phyloP scores from a whole-genome alignment of 2,797 vertebrate species.

The Platalea minor region DNA sequence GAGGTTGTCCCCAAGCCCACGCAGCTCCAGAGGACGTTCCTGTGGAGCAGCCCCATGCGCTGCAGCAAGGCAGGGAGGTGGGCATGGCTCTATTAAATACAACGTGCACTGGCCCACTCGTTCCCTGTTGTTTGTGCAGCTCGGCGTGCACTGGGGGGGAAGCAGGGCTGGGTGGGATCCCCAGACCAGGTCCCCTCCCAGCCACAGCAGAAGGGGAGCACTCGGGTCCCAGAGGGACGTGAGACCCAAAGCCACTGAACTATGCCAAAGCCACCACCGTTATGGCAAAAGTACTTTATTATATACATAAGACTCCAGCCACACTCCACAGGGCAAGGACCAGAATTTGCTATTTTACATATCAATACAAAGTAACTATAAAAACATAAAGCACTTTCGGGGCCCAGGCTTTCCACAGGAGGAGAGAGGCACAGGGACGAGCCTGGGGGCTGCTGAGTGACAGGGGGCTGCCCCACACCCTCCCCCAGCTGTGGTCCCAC shows the following conservation, averaged over 20 bases:
- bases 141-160: not conserved
- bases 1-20: not conserved
- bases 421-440: slow-evolving; percentile 43
- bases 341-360: slow-evolving; percentile 61
- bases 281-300: slow-evolving; percentile 72
- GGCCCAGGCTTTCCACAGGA: slow-evolving; percentile 53
- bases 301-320: slow-evolving; percentile 64
- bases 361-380: slow-evolving; percentile 68
- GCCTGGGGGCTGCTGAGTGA: slow-evolving; percentile 10
- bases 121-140: not conserved
- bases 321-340: slow-evolving; percentile 67
- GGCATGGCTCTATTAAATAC: not conserved
- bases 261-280: not conserved
- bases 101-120: not conserved
- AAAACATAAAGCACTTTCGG: slow-evolving; percentile 72
- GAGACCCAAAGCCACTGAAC: not conserved
- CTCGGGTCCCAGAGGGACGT: fast-evolving
- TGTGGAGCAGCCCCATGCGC: not conserved
- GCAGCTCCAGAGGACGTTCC: not conserved
- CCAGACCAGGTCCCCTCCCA: not conserved
- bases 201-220: not conserved
- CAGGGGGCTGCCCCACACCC: not conserved
- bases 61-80: not conserved
- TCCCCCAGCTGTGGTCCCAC: slow-evolving; percentile 30
- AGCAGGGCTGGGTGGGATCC: not conserved